Evolutionary conservation across 2,113 vertebrate species (phyloP).

Genomic region (Isurus oxyrinchus): DNA sequence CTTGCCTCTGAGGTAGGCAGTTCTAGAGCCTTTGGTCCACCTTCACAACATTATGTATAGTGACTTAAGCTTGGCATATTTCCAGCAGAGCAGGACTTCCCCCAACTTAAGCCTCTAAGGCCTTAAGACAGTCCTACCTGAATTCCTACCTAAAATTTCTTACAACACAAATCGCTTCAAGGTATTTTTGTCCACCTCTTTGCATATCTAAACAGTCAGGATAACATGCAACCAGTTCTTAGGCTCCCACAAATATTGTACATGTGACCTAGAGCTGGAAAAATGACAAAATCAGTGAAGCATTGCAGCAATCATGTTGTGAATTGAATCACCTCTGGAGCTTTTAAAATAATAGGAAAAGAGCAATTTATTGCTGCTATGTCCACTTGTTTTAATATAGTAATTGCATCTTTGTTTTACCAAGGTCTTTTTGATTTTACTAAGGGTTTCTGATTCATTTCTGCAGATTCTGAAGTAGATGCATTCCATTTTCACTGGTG

Average conservation of each 20-base stretch:
- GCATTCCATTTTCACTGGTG: not conserved
- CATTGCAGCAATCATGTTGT: not conserved
- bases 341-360: slow-evolving; percentile 3
- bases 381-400: not conserved
- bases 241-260: not conserved
- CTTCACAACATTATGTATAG: not conserved
- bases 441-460: not conserved
- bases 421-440: not conserved
- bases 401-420: not conserved
- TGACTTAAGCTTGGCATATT: not conserved
- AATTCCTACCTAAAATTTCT: not conserved
- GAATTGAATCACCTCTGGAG: not conserved
- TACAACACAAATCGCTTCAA: not conserved
- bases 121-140: not conserved
- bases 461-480: not conserved
- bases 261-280: not conserved
- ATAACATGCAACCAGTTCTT: not conserved
- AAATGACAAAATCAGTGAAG: slow-evolving; percentile 19
- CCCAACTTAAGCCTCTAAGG: too few species aligned
- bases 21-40: not conserved
- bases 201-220: not conserved
- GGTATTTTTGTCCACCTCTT: not conserved
- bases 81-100: not conserved
- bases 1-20: not conserved
- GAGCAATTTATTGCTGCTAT: not conserved